Conservation (phyloP, 2,888 invertebrate genomes). For the Aproaerema taeniolella region DNA sequence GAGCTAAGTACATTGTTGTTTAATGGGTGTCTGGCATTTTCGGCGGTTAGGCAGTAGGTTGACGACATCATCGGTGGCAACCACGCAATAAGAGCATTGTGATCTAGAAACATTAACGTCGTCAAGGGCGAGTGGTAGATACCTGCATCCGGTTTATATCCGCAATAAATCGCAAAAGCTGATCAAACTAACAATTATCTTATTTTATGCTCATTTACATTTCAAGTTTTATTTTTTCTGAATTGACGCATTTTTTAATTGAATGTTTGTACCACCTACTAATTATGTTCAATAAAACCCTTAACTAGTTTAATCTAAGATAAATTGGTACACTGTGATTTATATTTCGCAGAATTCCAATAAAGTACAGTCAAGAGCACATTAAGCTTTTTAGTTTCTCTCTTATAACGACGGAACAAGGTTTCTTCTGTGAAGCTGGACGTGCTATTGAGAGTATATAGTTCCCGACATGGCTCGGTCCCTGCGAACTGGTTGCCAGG, state of each 20-base stretch:
- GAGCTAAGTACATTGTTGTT: conserved; percentile 9
- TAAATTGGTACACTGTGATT: no score
- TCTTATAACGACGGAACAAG: no score
- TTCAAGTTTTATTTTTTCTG: no score
- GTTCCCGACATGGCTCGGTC: neutral
- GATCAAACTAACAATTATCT: conserved; percentile 5
- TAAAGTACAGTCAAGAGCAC: no score
- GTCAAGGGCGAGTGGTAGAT: conserved; percentile 29
- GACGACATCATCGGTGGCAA: conserved; percentile 22
- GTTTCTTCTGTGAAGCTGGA: no score
- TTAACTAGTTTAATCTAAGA: no score
- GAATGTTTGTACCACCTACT: no score
- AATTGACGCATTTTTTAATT: no score
- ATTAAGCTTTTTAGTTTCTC: no score
- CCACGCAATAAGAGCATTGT: conserved; percentile 25
- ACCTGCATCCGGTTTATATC: conserved; percentile 29
- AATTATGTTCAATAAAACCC: no score
- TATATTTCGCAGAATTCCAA: no score
- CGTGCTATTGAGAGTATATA: neutral
- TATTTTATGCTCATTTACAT: no score
- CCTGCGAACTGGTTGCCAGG: conserved; percentile 8
- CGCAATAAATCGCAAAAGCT: conserved; percentile 28
- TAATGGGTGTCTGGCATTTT: conserved; percentile 43
- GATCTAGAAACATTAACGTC: conserved; percentile 31
- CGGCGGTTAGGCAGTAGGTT: conserved; percentile 14